Evolutionary conservation across 2,113 vertebrate species (phyloP).

Genomic region (Melanotaenia duboulayi): DNA sequence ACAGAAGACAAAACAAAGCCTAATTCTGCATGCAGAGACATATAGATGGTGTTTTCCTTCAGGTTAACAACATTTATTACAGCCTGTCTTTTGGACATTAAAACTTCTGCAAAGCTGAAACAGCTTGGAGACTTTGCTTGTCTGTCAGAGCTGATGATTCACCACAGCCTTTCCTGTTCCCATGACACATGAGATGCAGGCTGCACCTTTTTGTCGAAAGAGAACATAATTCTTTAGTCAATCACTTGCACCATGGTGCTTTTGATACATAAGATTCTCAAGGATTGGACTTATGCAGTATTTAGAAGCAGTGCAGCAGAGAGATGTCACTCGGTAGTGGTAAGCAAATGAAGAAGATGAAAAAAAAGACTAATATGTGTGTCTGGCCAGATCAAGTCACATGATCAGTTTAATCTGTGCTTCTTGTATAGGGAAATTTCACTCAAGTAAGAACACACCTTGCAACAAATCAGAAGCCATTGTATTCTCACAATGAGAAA

Average conservation of each 20-base stretch:
- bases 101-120: constrained; percentile 38
- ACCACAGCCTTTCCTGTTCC: constrained; percentile 52
- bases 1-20: constrained; percentile 23
- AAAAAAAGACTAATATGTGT: neutral
- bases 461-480: constrained; percentile 1
- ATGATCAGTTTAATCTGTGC: neutral
- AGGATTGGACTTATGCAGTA: constrained; percentile 27
- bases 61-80: constrained; percentile 15
- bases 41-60: constrained; percentile 3
- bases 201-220: constrained; percentile 48
- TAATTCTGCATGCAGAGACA: constrained; percentile 9
- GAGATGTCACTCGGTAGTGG: constrained; percentile 43
- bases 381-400: neutral
- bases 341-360: neutral
- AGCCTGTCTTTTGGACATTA: constrained; percentile 12
- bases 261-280: constrained; percentile 38
- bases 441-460: neutral
- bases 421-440: neutral
- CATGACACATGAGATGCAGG: constrained; percentile 57
- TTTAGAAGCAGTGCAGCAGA: constrained; percentile 40
- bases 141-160: constrained; percentile 57
- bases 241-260: constrained; percentile 43
- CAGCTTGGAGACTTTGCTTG: constrained; percentile 5
- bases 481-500: neutral
- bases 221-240: constrained; percentile 55